Evolutionary conservation across 2,888 invertebrate species (phyloP).

Genomic region (Parapristionchus giblindavisi): DNA sequence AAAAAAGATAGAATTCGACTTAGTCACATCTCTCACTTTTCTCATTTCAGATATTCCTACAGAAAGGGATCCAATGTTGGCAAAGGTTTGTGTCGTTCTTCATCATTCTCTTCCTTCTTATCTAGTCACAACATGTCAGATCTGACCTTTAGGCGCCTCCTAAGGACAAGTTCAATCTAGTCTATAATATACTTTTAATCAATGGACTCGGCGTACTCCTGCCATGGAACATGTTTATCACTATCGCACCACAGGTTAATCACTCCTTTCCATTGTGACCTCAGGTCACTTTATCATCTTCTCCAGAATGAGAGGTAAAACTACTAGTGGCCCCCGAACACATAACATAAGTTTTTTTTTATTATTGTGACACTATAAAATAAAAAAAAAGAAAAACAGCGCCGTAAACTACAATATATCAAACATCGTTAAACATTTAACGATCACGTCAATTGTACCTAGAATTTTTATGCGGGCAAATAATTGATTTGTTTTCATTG

Average conservation of each 20-base stretch:
- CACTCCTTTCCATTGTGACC: too few relatives aligned
- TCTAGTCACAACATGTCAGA: too few relatives aligned
- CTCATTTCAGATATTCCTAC: background rate
- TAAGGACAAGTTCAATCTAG: conserved; percentile 68
- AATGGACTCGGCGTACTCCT: conserved; percentile 93
- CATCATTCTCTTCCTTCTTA: too few relatives aligned
- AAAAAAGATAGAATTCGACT: background rate
- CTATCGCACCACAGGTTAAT: conserved; percentile 69
- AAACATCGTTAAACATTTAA: background rate
- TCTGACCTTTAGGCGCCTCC: too few relatives aligned
- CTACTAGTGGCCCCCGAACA: too few relatives aligned
- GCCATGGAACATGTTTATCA: conserved; percentile 99
- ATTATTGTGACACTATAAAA: too few relatives aligned
- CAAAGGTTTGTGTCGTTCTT: conserved; percentile 16
- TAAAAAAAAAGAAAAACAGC: too few relatives aligned
- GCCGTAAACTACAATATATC: too few relatives aligned
- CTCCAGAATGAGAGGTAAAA: too few relatives aligned
- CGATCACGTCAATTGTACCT: background rate
- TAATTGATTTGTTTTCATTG: conserved; percentile 42
- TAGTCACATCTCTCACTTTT: background rate
- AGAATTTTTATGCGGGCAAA: background rate
- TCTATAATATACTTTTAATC: conserved; percentile 86
- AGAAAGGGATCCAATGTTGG: conserved; percentile 14
- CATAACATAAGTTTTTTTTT: too few relatives aligned
- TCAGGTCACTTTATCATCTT: too few relatives aligned